Evolutionary conservation across 2,888 invertebrate species (phyloP), one percentile per base, ranked within the genome.

Genomic region (Petrolisthes manimaculis): DNA sequence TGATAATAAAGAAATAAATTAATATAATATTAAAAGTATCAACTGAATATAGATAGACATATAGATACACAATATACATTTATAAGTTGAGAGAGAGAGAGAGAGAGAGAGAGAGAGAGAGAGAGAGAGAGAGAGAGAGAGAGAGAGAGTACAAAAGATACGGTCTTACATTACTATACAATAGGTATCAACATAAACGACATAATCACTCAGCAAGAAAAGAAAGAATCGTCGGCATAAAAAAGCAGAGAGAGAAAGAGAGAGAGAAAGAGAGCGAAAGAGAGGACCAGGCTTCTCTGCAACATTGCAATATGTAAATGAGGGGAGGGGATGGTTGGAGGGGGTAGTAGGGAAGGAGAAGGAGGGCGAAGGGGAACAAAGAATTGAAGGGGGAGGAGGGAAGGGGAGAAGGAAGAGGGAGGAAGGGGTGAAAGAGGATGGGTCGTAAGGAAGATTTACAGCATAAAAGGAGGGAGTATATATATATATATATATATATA

Each of bases 401-500:
- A 54, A 55, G 24, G 74, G 54, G 69, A 54, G 74, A 54, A 53
- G 24, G 74, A 69, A 55, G 69, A 71, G 71, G 54, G 83, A 71
- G 83, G 71, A 71, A 83, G 71, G 51, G 82, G 69, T 67, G 53
- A 53, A 51, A 53, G 6, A 71, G 54, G 71, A 69, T 69, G 54
- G 71, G 71, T 69, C 53, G 71, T 18, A 75, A 55, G 83, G 55
- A 55, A 75, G 75, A 75, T 74, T 55, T 54, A 75, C 74, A 83
- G 55, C 9, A 37, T 21, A 56, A 83, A 21, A 56, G 75, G 14
- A 12, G 75, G 53, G 51, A 67, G 51, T 21, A 81, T 61, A 81
- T 24, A 84, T 74, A 75, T 54, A 84, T 37, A 84, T 74, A 84
- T 21, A 55, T 21, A 75, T 74, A 75, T 55, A 75, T 54, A 84